Base-by-base conservation (phyloP, 2,113 vertebrate species). In the Ascaphus truei region DNA sequence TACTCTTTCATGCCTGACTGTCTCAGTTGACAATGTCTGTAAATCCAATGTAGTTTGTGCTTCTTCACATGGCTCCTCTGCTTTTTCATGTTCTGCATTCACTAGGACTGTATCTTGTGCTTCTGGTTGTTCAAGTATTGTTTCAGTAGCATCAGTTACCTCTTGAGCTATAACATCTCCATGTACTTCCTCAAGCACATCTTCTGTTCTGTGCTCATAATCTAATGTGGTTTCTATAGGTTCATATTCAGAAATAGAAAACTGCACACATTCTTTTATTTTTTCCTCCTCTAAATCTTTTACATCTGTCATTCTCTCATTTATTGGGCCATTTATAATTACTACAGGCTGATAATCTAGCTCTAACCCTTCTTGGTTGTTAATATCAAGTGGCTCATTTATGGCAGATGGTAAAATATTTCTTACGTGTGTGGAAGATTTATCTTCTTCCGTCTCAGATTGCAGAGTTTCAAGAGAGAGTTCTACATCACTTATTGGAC, bases 1-100 rank as follows among this genome's bases (percentile, higher is more conserved):
- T 36, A 68, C 56, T 8, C 59, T 77, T 87, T 81, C 63, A 86
- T 81, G 18, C 30, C 79, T 1, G 81, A 79, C 57, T 13, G 3
- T 74, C 75, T 36, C 84, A 89, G 61, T 80, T 91, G 74, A 80
- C 73, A 62, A 79, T 76, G 78, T 45, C 39, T 62, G 48, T n/a
- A 53, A 52, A 16, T 60, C 68, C 30, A 52, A 15, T 4, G 16
- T 45, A 4, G 5, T 52, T 3, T 29, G 25, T 15, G 13, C 50
- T 8, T 15, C 23, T n/a, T 9, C 2, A 27, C n/a, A n/a, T n/a
- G n/a, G n/a, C n/a, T 1, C 1, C 13, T 29, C 4, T 10, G 18
- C 20, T 3, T 6, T 39, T 39, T 39, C 37, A 13, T 15, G n/a
- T n/a, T n/a, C n/a, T n/a, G n/a, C 37, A 39, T 39, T 39, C 5